phyloP scores from a whole-genome alignment of 2,113 vertebrate genomes.

The Xyliphius kryptos region DNA sequence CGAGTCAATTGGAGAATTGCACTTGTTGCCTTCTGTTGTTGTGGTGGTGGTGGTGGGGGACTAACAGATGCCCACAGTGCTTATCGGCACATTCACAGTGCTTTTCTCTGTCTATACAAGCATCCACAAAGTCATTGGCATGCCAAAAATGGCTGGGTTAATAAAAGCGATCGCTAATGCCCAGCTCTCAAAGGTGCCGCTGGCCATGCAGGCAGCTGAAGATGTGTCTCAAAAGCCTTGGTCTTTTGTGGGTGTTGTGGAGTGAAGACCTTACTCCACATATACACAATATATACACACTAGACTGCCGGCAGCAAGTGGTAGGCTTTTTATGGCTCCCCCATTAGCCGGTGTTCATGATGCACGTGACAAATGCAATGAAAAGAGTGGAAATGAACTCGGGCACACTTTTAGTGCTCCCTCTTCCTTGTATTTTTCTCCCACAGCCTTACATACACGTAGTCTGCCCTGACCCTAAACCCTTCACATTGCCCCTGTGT shows the following conservation, averaged over 20 bases:
- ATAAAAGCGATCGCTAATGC: constrained; percentile 85
- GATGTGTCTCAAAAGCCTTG: constrained; percentile 72
- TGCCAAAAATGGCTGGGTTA: constrained; percentile 83
- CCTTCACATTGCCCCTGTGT: no score
- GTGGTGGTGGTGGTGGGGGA: constrained; percentile 36
- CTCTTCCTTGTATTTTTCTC: constrained; percentile 36
- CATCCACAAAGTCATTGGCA: constrained; percentile 71
- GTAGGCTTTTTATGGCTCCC: constrained; percentile 74
- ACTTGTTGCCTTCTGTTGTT: constrained; percentile 68
- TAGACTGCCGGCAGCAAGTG: constrained; percentile 62
- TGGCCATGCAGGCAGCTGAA: constrained; percentile 77
- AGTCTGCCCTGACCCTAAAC: no score
- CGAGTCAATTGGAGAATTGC: constrained; percentile 74
- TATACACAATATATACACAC: constrained; percentile 70
- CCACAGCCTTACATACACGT: no score
- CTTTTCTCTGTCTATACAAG: constrained; percentile 67
- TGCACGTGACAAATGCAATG: constrained; percentile 62
- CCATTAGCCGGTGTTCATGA: constrained; percentile 70
- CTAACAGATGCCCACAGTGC: constrained; percentile 68
- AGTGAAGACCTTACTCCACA: constrained; percentile 69
- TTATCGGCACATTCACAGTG: constrained; percentile 66
- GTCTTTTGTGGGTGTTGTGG: constrained; percentile 82
- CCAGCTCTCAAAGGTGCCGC: constrained; percentile 81
- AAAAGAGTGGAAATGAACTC: constrained; percentile 90
- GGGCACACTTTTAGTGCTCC: constrained; percentile 52